Evolutionary conservation across 2,888 invertebrate genomes (phyloP).

Genomic region (Alviniconcha strummeri): DNA sequence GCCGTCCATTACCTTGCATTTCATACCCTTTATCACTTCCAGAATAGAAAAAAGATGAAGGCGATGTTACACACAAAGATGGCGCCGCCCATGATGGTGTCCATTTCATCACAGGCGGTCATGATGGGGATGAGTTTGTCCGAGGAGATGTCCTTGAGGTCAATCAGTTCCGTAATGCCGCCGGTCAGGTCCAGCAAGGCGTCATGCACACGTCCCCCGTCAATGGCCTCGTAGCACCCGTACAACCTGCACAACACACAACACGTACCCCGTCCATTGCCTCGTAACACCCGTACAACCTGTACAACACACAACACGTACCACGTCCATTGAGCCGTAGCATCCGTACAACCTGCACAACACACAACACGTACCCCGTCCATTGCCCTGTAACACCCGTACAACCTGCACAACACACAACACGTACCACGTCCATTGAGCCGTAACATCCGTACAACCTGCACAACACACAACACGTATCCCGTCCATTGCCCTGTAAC

Average conservation of each 20-base stretch:
- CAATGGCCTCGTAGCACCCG: conserved; percentile 51
- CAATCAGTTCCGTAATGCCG: conserved; percentile 55
- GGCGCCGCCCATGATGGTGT: conserved; percentile 52
- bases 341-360: neutral
- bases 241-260: conserved; percentile 19
- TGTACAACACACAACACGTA: neutral
- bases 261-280: neutral
- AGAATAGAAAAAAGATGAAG: too few relatives aligned
- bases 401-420: neutral
- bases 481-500: too few relatives aligned
- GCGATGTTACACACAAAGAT: conserved; percentile 47
- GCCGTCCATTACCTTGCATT: too few relatives aligned
- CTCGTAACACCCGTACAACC: neutral
- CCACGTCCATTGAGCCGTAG: neutral
- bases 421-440: neutral
- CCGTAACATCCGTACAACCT: neutral
- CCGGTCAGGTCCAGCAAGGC: conserved; percentile 63
- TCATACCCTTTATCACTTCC: too few relatives aligned
- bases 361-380: neutral
- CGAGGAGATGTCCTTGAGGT: conserved; percentile 37
- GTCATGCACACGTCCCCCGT: conserved; percentile 53
- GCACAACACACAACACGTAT: neutral
- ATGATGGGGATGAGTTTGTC: conserved; percentile 33
- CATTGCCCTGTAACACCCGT: too few relatives aligned
- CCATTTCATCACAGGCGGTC: conserved; percentile 42